Conservation (phyloP, 2,113 vertebrate species). For the Vanacampus margaritifer region DNA sequence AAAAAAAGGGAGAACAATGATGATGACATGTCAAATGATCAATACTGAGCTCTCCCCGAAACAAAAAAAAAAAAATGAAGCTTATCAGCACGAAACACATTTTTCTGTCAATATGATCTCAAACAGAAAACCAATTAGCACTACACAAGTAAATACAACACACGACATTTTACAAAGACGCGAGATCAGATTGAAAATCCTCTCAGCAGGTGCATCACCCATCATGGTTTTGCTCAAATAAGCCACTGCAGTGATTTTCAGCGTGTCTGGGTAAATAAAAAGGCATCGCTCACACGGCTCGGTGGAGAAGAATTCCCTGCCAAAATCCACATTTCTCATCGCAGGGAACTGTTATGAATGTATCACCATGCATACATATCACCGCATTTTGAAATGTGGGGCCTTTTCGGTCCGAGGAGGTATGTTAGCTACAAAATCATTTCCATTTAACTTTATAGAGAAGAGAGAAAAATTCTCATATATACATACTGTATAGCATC, state of each 20-base stretch:
- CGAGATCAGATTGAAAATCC: not conserved
- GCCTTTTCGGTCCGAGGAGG: not conserved
- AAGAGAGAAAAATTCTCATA: not conserved
- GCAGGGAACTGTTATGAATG: conserved; percentile 22
- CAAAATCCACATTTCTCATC: conserved; percentile 25
- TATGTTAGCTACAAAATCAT: not conserved
- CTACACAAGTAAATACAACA: not conserved
- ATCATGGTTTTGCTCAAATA: not conserved
- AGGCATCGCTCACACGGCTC: conserved; percentile 23
- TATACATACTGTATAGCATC: too few relatives aligned
- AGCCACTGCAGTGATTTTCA: conserved; percentile 2
- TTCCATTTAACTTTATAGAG: not conserved
- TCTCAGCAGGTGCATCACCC: not conserved
- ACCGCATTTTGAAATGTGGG: not conserved
- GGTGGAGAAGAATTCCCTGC: conserved; percentile 8
- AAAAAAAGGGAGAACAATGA: too few relatives aligned
- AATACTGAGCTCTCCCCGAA: too few relatives aligned
- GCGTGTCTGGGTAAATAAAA: conserved; percentile 19
- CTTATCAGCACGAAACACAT: not conserved
- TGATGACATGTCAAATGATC: too few relatives aligned
- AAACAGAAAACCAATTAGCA: not conserved
- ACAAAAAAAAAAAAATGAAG: too few relatives aligned
- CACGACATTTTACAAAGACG: not conserved
- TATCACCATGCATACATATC: not conserved
- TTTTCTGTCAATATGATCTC: not conserved